phyloP scores from a whole-genome alignment of 2,113 vertebrate genomes.

The Galbula dea region DNA sequence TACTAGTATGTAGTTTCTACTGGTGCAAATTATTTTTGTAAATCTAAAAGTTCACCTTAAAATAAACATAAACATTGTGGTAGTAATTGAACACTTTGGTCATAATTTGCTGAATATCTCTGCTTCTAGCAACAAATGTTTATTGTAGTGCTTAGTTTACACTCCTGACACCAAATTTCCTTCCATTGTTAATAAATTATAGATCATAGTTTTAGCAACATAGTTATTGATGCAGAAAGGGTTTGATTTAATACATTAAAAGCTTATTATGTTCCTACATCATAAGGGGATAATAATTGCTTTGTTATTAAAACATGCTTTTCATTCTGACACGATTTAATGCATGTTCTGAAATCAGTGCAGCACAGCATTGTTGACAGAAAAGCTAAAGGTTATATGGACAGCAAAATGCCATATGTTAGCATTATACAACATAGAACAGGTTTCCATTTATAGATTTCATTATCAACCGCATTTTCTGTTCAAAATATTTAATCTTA shows the following conservation, averaged over 20 bases:
- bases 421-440: slow-evolving; percentile 25
- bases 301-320: slow-evolving; percentile 30
- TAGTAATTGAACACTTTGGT: not conserved
- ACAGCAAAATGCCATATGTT: slow-evolving; percentile 47
- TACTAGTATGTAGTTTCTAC: not conserved
- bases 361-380: slow-evolving; percentile 22
- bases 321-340: slow-evolving; percentile 18
- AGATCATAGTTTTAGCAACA: slow-evolving; percentile 7
- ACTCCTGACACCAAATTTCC: not conserved
- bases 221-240: slow-evolving; percentile 19
- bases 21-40: not conserved
- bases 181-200: slow-evolving; percentile 17
- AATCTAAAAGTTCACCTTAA: not conserved
- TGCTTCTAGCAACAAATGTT: not conserved
- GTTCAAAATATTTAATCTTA: slow-evolving; percentile 35
- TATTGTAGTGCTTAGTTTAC: not conserved
- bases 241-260: slow-evolving; percentile 62
- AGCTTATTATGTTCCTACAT: slow-evolving; percentile 36
- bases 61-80: not conserved
- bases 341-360: not conserved
- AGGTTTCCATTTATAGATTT: slow-evolving; percentile 48
- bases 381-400: slow-evolving; percentile 32
- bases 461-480: slow-evolving; percentile 24
- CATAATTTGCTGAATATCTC: not conserved
- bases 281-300: slow-evolving; percentile 40